These are phyloP conservation scores for Malaclemys terrapin DNA, from an alignment of 2,113 vertebrate species.

Conservation along the genomic window DNA sequence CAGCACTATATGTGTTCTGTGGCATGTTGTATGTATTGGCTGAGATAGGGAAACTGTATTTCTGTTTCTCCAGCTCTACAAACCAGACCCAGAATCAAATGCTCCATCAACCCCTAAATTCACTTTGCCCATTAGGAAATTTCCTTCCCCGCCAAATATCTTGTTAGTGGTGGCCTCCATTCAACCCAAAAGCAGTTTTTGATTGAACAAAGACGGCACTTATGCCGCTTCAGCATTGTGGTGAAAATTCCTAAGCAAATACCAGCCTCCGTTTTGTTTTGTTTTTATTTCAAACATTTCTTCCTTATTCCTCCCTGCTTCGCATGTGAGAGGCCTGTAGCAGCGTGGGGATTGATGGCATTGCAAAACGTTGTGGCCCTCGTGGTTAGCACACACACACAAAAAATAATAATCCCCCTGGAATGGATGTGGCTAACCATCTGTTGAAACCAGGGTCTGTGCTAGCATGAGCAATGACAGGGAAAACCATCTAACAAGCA, in stretches of 20 bases:
- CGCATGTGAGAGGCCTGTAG: not conserved
- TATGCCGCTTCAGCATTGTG: slow-evolving; percentile 75
- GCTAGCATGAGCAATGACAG: slow-evolving; percentile 36
- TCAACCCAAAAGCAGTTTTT: slow-evolving; percentile 68
- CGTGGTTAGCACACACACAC: slow-evolving; percentile 41
- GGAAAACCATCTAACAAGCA: slow-evolving; percentile 43
- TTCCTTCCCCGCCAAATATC: slow-evolving; percentile 46
- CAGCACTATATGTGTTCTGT: not conserved
- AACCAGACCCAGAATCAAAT: slow-evolving; percentile 60
- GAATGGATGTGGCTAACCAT: slow-evolving; percentile 71
- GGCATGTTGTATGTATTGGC: slow-evolving; percentile 44
- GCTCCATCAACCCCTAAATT: slow-evolving; percentile 55
- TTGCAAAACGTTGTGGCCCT: slow-evolving; percentile 46
- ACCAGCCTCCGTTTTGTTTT: slow-evolving; percentile 1
- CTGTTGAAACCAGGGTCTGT: slow-evolving; percentile 61
- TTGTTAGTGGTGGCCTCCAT: slow-evolving; percentile 76
- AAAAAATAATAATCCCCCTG: not conserved
- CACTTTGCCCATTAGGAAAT: slow-evolving; percentile 57
- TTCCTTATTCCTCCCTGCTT: slow-evolving; percentile 30
- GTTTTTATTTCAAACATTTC: slow-evolving; percentile 36
- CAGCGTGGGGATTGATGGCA: not conserved
- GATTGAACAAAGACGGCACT: slow-evolving; percentile 62
- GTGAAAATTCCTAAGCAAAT: slow-evolving; percentile 64
- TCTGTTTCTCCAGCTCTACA: slow-evolving; percentile 63
- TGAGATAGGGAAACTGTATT: slow-evolving; percentile 9